Percentiles rank a stretch among this genome's conserved stretches.
These are phyloP conservation scores for Bathynomus jamesi DNA, from an alignment of 1,140 invertebrate genomes.

Conservation along the genomic window DNA sequence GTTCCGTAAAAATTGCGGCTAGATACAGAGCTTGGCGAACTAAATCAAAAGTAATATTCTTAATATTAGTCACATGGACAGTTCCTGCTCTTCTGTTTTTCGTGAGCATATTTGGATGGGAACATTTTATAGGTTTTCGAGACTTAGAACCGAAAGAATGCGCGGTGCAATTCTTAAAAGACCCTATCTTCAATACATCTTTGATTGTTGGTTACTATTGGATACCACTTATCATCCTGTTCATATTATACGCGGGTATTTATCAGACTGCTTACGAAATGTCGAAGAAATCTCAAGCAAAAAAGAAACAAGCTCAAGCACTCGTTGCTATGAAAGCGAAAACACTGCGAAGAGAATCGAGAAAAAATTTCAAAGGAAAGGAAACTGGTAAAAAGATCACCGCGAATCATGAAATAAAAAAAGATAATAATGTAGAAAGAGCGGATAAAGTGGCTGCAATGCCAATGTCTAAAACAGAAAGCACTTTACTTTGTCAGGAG, in stretches of 20 bases:
- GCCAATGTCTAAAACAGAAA: conserved; percentile 65
- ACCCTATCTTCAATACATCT: conserved; percentile 95
- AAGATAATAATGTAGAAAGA: too few relatives aligned
- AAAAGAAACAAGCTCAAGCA: conserved; percentile 61
- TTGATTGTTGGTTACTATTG: conserved; percentile 97
- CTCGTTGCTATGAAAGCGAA: not conserved
- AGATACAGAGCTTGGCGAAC: conserved; percentile 96
- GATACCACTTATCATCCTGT: conserved; percentile 86
- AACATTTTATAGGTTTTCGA: conserved; percentile 69
- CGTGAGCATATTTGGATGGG: conserved; percentile 98
- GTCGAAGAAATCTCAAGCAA: conserved; percentile 94
- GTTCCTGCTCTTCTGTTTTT: conserved; percentile 94
- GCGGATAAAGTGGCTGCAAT: too few relatives aligned
- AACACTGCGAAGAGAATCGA: too few relatives aligned
- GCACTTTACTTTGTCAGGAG: conserved; percentile 60
- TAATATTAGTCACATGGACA: conserved; percentile 84
- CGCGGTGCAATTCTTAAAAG: conserved; percentile 94
- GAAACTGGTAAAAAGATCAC: too few relatives aligned
- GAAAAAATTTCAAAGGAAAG: too few relatives aligned
- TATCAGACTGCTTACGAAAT: conserved; percentile 97
- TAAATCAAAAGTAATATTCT: conserved; percentile 82
- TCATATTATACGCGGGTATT: conserved; percentile 92
- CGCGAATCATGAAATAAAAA: too few relatives aligned
- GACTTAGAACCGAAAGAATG: conserved; percentile 82
- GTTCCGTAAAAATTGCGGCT: conserved; percentile 97